Evolutionary conservation across 2,113 vertebrate species (phyloP), one percentile per base, ranked within the genome.

Genomic region (Gadus chalcogrammus): DNA sequence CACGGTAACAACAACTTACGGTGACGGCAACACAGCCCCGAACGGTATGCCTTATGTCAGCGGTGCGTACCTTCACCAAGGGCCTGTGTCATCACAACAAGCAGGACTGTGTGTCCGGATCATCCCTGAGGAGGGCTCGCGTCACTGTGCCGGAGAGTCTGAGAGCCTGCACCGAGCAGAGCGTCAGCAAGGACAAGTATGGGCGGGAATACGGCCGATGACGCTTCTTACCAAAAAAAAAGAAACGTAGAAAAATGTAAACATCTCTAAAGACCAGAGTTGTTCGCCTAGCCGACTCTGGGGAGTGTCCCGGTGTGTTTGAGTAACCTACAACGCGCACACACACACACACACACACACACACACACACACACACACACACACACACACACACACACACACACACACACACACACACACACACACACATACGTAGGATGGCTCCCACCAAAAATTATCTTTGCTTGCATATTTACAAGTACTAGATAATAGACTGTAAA

Each of bases 111-210:
- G 72, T 68, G 77, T 62, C 74, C 59, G 61, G 64, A 55, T 58
- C 9, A 18, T 1, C 42, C 64, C 31, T 48, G 15, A 17, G 15
- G 42, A 65, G 58, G 71, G 62, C 75, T 15, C 20, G 85, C 81
- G 78, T 89, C 88, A 89, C 72, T 20, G 24, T 13, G 1, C 65
- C 77, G 4, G 2, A 65, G 63, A 66, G 62, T 58, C 56, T 8
- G 56, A 67, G 72, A 70, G 64, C 15, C 2, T 71, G 66, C 56
- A 1, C 80, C 80, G 69, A 71, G 42, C 27, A n/a, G 63, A 71
- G 75, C 80, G 75, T 87, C 76, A 88, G 76, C 78, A 61, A 69
- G 13, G 17, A 60, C 20, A 71, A 76, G 60, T 13, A 68, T 0
- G 3, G 52, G 68, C 31, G 15, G 77, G 79, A 75, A 79, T n/a